These are phyloP conservation scores for Brenthis hecate DNA, from an alignment of 2,888 invertebrate species.

Conservation along the genomic window DNA sequence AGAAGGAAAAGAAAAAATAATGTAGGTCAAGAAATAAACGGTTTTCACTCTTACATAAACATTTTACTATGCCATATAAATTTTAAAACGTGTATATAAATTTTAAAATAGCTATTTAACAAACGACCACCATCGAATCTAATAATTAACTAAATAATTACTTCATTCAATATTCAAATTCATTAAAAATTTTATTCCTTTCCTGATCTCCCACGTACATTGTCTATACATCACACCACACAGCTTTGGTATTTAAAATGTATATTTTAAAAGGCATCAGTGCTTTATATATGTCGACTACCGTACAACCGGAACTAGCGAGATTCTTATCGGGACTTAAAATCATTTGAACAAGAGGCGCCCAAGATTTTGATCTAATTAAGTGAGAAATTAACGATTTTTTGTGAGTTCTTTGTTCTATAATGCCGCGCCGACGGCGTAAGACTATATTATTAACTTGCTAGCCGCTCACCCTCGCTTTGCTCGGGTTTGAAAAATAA, in stretches of 20 bases:
- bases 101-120: too few species aligned
- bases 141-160: conserved; percentile 12
- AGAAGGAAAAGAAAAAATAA: too few species aligned
- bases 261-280: too few species aligned
- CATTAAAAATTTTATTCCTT: not conserved
- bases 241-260: too few species aligned
- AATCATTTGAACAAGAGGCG: conserved; percentile 35
- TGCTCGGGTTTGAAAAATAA: too few species aligned
- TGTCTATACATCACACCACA: too few species aligned
- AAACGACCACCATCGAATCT: conserved; percentile 10
- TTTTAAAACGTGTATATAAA: too few species aligned
- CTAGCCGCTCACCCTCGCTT: too few species aligned
- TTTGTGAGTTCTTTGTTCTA: conserved; percentile 26
- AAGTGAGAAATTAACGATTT: conserved; percentile 34
- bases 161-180: conserved; percentile 1
- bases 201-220: conserved; percentile 2
- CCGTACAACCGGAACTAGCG: conserved; percentile 34
- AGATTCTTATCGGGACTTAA: conserved; percentile 35
- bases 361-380: conserved; percentile 38
- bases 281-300: not conserved
- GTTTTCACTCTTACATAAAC: too few species aligned
- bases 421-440: conserved; percentile 9
- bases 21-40: too few species aligned
- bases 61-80: too few species aligned
- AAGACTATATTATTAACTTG: not conserved